Conservation (phyloP, 1,140 invertebrate species). For the Dryas iulia region DNA sequence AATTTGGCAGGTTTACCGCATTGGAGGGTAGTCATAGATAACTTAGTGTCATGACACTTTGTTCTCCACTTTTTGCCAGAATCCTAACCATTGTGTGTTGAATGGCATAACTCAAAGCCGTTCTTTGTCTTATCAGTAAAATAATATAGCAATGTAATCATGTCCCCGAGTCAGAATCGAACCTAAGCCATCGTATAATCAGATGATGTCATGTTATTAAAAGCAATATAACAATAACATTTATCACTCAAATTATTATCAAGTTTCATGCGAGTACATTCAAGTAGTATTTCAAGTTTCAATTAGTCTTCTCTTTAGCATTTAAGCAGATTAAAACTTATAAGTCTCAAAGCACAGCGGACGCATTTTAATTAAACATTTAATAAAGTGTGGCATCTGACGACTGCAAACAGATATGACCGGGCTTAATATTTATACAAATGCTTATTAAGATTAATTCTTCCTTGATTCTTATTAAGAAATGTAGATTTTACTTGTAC, state of each 20-base stretch:
- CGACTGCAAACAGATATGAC: constrained; percentile 5
- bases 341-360: constrained; percentile 10
- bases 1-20: too few relatives aligned
- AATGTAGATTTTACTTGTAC: background rate
- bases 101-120: too few relatives aligned
- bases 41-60: too few relatives aligned
- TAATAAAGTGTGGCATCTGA: constrained; percentile 17
- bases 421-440: constrained; percentile 9
- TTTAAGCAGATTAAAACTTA: constrained; percentile 16
- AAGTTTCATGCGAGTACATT: background rate
- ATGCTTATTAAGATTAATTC: constrained; percentile 5
- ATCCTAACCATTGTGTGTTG: too few relatives aligned
- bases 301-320: background rate
- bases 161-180: too few relatives aligned
- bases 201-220: too few relatives aligned
- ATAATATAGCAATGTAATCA: too few relatives aligned
- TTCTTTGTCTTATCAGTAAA: too few relatives aligned
- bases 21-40: too few relatives aligned
- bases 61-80: too few relatives aligned
- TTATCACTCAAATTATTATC: background rate
- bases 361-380: constrained; percentile 22
- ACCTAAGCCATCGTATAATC: too few relatives aligned
- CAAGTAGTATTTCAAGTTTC: background rate
- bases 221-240: background rate
- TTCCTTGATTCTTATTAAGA: background rate